phyloP scores from a whole-genome alignment of 2,113 vertebrate genomes.

The Xenopus borealis region DNA sequence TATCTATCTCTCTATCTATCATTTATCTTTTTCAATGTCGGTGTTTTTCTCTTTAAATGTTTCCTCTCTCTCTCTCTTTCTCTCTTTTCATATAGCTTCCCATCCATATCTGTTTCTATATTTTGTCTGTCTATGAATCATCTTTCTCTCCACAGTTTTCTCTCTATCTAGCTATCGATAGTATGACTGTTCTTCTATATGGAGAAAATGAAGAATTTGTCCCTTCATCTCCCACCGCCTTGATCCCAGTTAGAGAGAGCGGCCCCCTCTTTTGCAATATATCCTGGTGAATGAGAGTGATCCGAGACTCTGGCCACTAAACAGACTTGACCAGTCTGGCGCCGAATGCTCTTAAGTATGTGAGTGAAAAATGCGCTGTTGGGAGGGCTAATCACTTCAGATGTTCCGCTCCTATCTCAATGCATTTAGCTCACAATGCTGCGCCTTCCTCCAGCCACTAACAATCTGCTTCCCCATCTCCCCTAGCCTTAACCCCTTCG shows the following conservation, averaged over 20 bases:
- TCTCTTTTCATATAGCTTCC: too few relatives aligned
- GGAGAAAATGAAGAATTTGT: background rate
- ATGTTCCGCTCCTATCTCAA: slow-evolving; percentile 66
- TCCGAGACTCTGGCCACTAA: slow-evolving; percentile 59
- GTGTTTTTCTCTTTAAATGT: too few relatives aligned
- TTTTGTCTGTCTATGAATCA: background rate
- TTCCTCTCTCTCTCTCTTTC: too few relatives aligned
- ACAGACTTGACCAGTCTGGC: slow-evolving; percentile 64
- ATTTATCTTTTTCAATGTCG: too few relatives aligned
- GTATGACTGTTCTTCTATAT: background rate
- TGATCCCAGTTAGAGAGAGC: slow-evolving; percentile 22
- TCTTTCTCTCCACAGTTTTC: too few relatives aligned
- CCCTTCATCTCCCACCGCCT: background rate
- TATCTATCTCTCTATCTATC: too few relatives aligned
- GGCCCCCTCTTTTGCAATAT: slow-evolving; percentile 44
- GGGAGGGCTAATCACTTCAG: slow-evolving; percentile 64
- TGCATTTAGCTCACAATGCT: slow-evolving; percentile 34
- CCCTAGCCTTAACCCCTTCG: slow-evolving; percentile 31
- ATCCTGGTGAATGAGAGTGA: slow-evolving; percentile 53
- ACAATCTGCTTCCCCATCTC: slow-evolving; percentile 32
- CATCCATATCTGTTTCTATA: background rate
- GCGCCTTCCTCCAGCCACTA: slow-evolving; percentile 33
- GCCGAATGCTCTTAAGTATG: slow-evolving; percentile 70
- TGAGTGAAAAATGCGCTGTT: slow-evolving; percentile 69
- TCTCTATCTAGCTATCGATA: too few relatives aligned